Conservation (phyloP, 2,113 vertebrate genomes). For the Gambusia affinis region DNA sequence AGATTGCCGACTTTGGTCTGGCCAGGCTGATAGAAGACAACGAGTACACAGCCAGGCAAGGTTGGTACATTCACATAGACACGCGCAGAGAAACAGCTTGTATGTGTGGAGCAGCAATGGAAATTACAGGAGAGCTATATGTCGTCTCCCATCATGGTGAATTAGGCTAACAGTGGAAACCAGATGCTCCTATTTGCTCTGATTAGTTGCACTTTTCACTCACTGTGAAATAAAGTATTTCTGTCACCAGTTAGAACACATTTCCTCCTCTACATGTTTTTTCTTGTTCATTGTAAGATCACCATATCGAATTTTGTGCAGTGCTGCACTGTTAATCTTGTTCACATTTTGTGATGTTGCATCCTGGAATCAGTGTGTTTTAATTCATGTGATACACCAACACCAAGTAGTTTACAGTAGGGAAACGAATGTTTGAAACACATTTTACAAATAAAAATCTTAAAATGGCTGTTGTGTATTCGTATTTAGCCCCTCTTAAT, state of each 20-base stretch:
- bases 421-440: too few species aligned
- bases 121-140: slow-evolving; percentile 15
- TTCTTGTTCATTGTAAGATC: too few species aligned
- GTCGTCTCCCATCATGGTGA: slow-evolving; percentile 41
- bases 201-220: slow-evolving; percentile 40
- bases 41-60: slow-evolving; percentile 95
- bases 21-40: slow-evolving; percentile 97
- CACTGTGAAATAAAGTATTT: slow-evolving; percentile 1
- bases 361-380: too few species aligned
- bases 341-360: too few species aligned
- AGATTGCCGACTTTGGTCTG: slow-evolving; percentile 96
- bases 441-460: too few species aligned
- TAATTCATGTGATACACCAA: too few species aligned
- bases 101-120: slow-evolving; percentile 25
- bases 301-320: too few species aligned
- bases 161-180: slow-evolving; percentile 40
- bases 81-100: not conserved
- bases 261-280: too few species aligned
- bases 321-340: too few species aligned
- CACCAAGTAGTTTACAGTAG: too few species aligned
- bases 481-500: too few species aligned
- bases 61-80: slow-evolving; percentile 66
- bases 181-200: slow-evolving; percentile 48
- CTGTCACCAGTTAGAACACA: not conserved
- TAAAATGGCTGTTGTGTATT: too few species aligned